A percentile compares a stretch with the other conserved stretches of the same genome.
Conservation (phyloP, 2,888 invertebrate genomes). For the Callyntrura sp. region DNA sequence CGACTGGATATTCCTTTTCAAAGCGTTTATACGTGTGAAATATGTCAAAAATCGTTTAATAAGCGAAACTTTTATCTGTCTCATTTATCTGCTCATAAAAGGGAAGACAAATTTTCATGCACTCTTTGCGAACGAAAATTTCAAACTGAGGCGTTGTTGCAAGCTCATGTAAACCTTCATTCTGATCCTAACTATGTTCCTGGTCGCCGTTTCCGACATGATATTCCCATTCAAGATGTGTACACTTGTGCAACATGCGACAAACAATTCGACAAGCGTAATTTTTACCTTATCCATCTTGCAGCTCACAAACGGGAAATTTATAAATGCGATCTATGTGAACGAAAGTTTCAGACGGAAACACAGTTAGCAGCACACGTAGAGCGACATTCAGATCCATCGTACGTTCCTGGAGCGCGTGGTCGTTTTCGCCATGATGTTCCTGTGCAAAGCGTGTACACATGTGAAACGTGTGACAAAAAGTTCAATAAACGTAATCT, state of each 20-base stretch:
- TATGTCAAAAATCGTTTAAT: conserved; percentile 17
- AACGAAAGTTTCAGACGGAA: background rate
- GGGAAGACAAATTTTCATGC: conserved; percentile 34
- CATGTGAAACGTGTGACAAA: conserved; percentile 30
- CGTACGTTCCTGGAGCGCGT: conserved; percentile 19
- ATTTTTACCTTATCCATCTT: conserved; percentile 29
- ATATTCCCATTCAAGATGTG: conserved; percentile 57
- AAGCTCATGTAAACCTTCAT: conserved; percentile 48
- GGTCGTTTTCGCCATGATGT: background rate
- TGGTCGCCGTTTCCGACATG: background rate
- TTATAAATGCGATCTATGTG: conserved; percentile 8
- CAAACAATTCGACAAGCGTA: conserved; percentile 33
- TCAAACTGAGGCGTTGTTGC: background rate
- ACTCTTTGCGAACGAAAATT: conserved; percentile 22
- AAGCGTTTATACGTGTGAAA: conserved; percentile 37
- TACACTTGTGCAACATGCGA: conserved; percentile 57
- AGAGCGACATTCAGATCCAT: conserved; percentile 26
- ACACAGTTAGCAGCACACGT: background rate
- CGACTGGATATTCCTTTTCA: conserved; percentile 51
- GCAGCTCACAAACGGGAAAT: conserved; percentile 18
- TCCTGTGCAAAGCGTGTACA: conserved; percentile 36
- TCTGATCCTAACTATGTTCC: conserved; percentile 44
- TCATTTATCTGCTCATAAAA: too few relatives aligned
- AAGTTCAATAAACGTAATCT: conserved; percentile 17
- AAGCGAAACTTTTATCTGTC: conserved; percentile 6